Conservation (phyloP, 2,797 vertebrate genomes). For the Linurgus olivaceus region DNA sequence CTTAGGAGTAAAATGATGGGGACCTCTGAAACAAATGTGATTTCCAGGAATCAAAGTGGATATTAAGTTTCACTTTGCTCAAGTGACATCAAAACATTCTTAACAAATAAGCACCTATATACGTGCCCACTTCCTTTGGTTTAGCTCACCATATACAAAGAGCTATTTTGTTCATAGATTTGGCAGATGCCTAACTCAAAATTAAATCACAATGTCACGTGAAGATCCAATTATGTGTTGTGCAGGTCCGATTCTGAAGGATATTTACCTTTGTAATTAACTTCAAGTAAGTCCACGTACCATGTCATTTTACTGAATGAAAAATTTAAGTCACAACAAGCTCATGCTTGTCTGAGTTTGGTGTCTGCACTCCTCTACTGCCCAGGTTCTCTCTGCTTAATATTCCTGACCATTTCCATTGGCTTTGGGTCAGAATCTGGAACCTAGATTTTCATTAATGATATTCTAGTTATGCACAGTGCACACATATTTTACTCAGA, state of each 20-base stretch:
- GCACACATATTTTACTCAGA: neutral
- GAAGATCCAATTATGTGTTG: neutral
- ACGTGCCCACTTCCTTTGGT: neutral
- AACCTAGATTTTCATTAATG: neutral
- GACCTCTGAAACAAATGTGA: neutral
- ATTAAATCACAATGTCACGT: neutral
- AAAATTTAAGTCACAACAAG: neutral
- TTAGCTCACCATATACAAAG: neutral
- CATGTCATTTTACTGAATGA: neutral
- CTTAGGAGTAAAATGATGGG: neutral
- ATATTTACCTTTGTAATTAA: neutral
- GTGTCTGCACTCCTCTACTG: neutral
- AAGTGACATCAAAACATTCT: neutral
- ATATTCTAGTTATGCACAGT: neutral
- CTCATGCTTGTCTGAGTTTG: neutral
- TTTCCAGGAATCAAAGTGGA: neutral
- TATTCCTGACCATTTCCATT: neutral
- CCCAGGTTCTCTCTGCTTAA: neutral
- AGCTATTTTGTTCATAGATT: neutral
- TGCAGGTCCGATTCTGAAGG: neutral
- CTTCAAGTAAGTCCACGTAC: rapidly evolving
- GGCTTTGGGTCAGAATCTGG: neutral
- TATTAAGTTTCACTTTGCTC: neutral
- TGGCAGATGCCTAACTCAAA: neutral
- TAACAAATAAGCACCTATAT: neutral